A percentile compares a stretch with the other conserved stretches of the same genome.
Conservation (phyloP, 2,888 invertebrate species). For the Frankliniella fusca region DNA sequence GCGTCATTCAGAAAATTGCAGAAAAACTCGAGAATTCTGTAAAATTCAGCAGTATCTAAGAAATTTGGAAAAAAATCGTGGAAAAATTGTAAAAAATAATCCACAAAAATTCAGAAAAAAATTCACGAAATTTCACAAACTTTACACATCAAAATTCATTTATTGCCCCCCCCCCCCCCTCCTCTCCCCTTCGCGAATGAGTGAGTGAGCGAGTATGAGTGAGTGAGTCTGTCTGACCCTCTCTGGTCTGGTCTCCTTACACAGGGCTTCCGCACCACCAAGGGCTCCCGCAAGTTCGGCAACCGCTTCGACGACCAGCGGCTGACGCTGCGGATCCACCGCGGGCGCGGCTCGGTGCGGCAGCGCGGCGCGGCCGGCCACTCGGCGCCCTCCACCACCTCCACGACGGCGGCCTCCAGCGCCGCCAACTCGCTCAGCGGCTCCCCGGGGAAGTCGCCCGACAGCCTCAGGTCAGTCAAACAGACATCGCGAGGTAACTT, state of each 20-base stretch:
- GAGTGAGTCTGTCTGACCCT: neutral
- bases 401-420: slow-evolving; percentile 39
- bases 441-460: slow-evolving; percentile 52
- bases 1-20: too few relatives aligned
- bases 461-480: slow-evolving; percentile 46
- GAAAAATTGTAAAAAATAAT: too few relatives aligned
- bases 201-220: too few relatives aligned
- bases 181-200: too few relatives aligned
- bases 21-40: too few relatives aligned
- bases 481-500: too few relatives aligned
- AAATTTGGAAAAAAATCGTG: too few relatives aligned
- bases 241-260: neutral
- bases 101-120: too few relatives aligned
- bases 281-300: slow-evolving; percentile 60
- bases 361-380: slow-evolving; percentile 60
- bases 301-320: slow-evolving; percentile 83
- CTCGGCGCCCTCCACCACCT: slow-evolving; percentile 46
- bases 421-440: slow-evolving; percentile 46
- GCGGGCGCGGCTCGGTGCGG: slow-evolving; percentile 66
- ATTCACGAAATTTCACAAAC: too few relatives aligned
- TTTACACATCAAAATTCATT: neutral
- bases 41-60: too few relatives aligned
- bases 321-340: slow-evolving; percentile 84
- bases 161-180: neutral
- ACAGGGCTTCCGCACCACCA: slow-evolving; percentile 78